phyloP scores from a whole-genome alignment of 2,113 vertebrate species.

The Halcyon malimbica region DNA sequence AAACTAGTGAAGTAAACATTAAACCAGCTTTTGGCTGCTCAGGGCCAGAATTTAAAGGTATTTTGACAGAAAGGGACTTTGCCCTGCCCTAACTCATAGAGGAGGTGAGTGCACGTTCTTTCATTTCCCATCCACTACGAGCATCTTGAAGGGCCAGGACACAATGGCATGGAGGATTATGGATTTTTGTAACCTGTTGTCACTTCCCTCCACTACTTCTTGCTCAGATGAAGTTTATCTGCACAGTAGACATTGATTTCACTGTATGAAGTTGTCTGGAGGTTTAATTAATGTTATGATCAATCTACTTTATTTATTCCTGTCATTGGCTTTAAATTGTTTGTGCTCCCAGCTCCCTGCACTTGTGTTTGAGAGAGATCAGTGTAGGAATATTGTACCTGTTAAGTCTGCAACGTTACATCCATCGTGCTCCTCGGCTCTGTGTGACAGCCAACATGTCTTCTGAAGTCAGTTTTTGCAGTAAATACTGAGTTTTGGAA shows the following conservation, averaged over 20 bases:
- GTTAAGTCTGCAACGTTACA: fast-evolving
- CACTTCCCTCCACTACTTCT: background rate
- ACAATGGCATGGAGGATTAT: background rate
- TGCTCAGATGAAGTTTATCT: background rate
- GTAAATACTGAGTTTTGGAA: background rate
- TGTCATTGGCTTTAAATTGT: background rate
- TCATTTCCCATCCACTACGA: background rate
- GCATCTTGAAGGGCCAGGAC: background rate
- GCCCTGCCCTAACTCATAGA: background rate
- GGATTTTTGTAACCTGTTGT: background rate
- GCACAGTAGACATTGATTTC: background rate
- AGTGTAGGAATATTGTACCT: background rate
- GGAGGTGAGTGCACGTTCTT: background rate
- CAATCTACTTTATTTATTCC: background rate
- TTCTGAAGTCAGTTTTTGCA: background rate
- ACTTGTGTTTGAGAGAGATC: background rate
- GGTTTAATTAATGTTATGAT: conserved; percentile 14
- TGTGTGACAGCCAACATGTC: background rate
- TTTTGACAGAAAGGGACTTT: background rate
- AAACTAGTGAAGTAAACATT: background rate
- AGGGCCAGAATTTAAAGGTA: background rate
- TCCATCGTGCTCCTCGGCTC: fast-evolving
- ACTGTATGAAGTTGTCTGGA: background rate
- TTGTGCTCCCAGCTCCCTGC: background rate
- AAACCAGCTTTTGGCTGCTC: background rate